phyloP scores from a whole-genome alignment of 2,888 invertebrate genomes.

The Phalangium opilio region DNA sequence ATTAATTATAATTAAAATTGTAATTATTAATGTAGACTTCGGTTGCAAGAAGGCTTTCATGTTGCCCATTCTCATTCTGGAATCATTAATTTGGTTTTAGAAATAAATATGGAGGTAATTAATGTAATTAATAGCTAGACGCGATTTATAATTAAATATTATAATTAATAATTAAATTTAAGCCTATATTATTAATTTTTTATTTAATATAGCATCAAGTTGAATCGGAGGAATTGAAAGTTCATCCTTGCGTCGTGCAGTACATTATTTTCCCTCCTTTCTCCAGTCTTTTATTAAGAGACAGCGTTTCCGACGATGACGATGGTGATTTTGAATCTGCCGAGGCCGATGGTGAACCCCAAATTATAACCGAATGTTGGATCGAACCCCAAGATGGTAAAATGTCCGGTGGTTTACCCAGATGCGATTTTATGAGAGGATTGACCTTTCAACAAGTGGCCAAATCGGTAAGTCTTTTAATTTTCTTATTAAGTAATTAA shows the following conservation, averaged over 20 bases:
- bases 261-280: slow-evolving; percentile 59
- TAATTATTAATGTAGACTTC: slow-evolving; percentile 45
- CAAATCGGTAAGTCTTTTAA: slow-evolving; percentile 28
- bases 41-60: slow-evolving; percentile 57
- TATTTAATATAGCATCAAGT: too few relatives aligned
- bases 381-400: slow-evolving; percentile 57
- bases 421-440: slow-evolving; percentile 41
- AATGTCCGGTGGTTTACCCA: slow-evolving; percentile 13
- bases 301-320: slow-evolving; percentile 34
- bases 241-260: slow-evolving; percentile 45
- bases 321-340: slow-evolving; percentile 35
- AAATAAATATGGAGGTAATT: slow-evolving; percentile 41
- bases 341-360: slow-evolving; percentile 42
- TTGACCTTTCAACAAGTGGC: slow-evolving; percentile 29
- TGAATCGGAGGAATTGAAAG: neutral
- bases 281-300: slow-evolving; percentile 26
- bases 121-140: too few relatives aligned
- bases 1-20: too few relatives aligned
- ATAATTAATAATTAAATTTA: too few relatives aligned
- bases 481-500: slow-evolving; percentile 5
- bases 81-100: slow-evolving; percentile 54
- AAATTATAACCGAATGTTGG: slow-evolving; percentile 62
- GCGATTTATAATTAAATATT: too few relatives aligned
- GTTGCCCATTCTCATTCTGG: slow-evolving; percentile 56
- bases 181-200: too few relatives aligned